These are phyloP conservation scores for Drosophila hydei DNA, from an alignment of 1,140 invertebrate genomes.

Conservation along the genomic window DNA sequence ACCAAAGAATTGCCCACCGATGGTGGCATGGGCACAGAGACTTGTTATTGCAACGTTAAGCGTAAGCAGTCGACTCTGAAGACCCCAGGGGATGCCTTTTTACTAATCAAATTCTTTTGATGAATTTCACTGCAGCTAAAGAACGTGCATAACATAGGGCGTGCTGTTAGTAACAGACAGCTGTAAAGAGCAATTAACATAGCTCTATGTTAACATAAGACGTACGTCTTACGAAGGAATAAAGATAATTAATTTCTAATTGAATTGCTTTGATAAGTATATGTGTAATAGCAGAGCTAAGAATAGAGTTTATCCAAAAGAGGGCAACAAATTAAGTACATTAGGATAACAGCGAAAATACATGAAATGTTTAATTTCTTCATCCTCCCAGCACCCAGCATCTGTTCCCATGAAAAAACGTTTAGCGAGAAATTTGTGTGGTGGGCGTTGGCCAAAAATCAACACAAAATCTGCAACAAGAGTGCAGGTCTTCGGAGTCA, in stretches of 20 bases:
- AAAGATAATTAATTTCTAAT: no score
- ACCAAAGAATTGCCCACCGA: constrained; percentile 6
- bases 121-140: not conserved
- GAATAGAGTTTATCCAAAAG: no score
- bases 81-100: not conserved
- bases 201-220: no score
- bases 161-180: not conserved
- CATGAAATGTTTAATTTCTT: not conserved
- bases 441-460: constrained; percentile 55
- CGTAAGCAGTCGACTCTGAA: constrained; percentile 13
- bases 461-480: constrained; percentile 44
- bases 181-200: no score
- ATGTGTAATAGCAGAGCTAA: no score
- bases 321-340: no score
- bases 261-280: no score
- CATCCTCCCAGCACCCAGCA: not conserved
- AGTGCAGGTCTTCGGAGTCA: constrained; percentile 19
- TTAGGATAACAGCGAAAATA: not conserved
- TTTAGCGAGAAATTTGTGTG: constrained; percentile 47
- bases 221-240: no score
- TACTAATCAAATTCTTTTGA: not conserved
- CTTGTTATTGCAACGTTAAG: not conserved
- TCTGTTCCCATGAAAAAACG: constrained; percentile 30
- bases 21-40: constrained; percentile 7
- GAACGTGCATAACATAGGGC: not conserved